Evolutionary conservation across 2,797 vertebrate genomes (phyloP), one percentile per base, ranked within the genome.

Genomic region (Tolypeutes matacus): DNA sequence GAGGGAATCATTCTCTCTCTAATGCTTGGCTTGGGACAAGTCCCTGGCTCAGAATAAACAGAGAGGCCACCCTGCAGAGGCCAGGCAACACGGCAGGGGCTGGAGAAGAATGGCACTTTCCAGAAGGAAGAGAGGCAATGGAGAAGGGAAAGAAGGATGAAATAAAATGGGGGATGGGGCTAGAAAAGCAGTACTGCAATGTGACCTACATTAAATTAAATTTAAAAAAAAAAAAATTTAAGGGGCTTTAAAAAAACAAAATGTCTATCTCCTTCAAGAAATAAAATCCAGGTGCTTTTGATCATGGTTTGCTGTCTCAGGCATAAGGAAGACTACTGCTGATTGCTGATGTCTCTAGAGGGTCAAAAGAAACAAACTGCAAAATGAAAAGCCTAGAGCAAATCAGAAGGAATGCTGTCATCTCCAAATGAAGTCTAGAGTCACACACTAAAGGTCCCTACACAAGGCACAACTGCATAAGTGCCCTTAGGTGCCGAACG

Each of bases 41-140:
- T 53, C 69, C 15, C 60, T 39, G 64, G 25, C 65, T 82, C 78
- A 76, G 60, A 90, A 89, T 12, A 84, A 78, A 89, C 70, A 88
- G 2, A 39, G 3, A 3, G 9, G 84, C 51, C 23, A 25, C 58
- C 86, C 60, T 34, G 13, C 64, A 88, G 92, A 82, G 60, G 27
- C 49, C 20, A 0, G 8, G 62, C 72, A 65, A 49, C 86, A 8
- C 46, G 34, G 3, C 77, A 73, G 42, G 36, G 64, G n/a, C 72
- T 31, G 34, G 84, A 87, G 56, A 78, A 86, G 53, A 77, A 53
- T 0, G 42, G 65, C 27, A 84, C 23, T 72, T 95, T 85, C 88
- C 75, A 62, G 76, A 89, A 92, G 62, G 49, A 75, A 85, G 39
- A 39, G 39, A 39, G 39, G 39, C 39, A 39, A 39, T 39, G 39